Percentiles rank a stretch among this genome's conserved stretches.
Conservation (phyloP, 2,797 vertebrate genomes). For the Parotocinclus haroldoi region DNA sequence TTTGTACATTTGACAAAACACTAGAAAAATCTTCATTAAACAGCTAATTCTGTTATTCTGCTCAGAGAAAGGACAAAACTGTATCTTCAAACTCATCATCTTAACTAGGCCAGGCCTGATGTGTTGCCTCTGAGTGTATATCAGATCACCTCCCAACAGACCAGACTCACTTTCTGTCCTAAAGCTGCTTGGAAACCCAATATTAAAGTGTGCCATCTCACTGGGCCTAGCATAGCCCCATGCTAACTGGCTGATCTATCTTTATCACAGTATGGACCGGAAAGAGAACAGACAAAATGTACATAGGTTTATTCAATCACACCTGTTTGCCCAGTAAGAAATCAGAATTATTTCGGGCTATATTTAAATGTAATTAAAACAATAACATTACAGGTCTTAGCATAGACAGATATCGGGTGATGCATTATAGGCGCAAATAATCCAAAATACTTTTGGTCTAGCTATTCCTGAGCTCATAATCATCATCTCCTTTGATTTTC, state of each 20-base stretch:
- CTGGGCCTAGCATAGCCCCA: slow-evolving; percentile 4
- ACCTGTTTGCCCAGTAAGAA: no score
- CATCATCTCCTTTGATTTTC: no score
- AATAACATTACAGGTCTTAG: no score
- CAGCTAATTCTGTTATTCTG: slow-evolving; percentile 15
- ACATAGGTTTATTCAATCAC: no score
- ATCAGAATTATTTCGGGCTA: no score
- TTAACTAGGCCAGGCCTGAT: slow-evolving; percentile 75
- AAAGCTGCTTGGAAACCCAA: slow-evolving; percentile 36
- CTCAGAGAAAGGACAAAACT: slow-evolving; percentile 20
- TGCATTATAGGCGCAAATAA: no score
- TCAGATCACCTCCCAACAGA: slow-evolving; percentile 53
- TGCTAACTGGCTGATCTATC: slow-evolving; percentile 15
- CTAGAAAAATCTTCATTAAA: background rate
- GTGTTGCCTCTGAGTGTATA: slow-evolving; percentile 48
- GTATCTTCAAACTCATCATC: slow-evolving; percentile 47
- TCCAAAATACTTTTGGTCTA: no score
- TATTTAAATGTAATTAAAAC: no score
- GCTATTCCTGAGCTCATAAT: no score
- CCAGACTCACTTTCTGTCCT: slow-evolving; percentile 39
- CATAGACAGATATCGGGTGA: no score
- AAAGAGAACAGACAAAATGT: background rate
- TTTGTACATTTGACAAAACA: background rate
- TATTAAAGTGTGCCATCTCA: slow-evolving; percentile 23
- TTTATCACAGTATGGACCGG: background rate